These are phyloP conservation scores for Leucozona laternaria DNA, from an alignment of 2,888 invertebrate genomes.

Conservation along the genomic window DNA sequence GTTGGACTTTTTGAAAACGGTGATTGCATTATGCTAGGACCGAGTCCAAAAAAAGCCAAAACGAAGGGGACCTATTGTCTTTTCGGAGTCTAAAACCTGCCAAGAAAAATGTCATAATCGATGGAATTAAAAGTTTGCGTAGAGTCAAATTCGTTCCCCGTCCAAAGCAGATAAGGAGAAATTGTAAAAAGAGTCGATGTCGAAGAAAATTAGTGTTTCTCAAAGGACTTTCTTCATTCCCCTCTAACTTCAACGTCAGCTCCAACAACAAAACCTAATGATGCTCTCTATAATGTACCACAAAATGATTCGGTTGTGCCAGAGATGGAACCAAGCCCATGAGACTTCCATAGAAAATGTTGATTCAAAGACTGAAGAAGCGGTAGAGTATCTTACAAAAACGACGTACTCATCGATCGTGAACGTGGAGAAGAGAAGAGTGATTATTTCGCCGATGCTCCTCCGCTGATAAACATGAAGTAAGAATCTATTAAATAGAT, in stretches of 20 bases:
- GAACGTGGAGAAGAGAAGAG: slow-evolving; percentile 78
- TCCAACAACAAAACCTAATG: too few species aligned
- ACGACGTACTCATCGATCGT: slow-evolving; percentile 81
- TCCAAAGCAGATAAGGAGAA: too few species aligned
- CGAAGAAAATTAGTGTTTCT: slow-evolving; percentile 79
- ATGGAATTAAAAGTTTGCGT: too few species aligned
- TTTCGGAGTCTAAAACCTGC: slow-evolving; percentile 81
- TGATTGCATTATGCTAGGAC: slow-evolving; percentile 36
- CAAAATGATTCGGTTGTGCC: too few species aligned
- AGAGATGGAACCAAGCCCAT: too few species aligned
- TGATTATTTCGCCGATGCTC: slow-evolving; percentile 78
- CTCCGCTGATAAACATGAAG: slow-evolving; percentile 75
- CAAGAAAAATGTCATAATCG: too few species aligned
- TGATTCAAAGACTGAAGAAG: slow-evolving; percentile 81
- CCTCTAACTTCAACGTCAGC: too few species aligned
- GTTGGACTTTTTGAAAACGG: slow-evolving; percentile 76
- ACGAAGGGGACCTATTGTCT: slow-evolving; percentile 81
- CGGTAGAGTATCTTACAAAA: slow-evolving; percentile 83
- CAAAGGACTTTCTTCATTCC: slow-evolving; percentile 81
- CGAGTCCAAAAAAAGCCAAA: slow-evolving; percentile 79
- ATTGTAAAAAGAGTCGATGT: slow-evolving; percentile 60
- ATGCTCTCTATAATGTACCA: too few species aligned
- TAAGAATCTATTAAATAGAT: too few species aligned
- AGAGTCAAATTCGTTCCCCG: too few species aligned
- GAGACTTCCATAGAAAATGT: too few species aligned